Evolutionary conservation across 1,140 invertebrate species (phyloP), one percentile per base, ranked within the genome.

Genomic region (Drosophila nannoptera): DNA sequence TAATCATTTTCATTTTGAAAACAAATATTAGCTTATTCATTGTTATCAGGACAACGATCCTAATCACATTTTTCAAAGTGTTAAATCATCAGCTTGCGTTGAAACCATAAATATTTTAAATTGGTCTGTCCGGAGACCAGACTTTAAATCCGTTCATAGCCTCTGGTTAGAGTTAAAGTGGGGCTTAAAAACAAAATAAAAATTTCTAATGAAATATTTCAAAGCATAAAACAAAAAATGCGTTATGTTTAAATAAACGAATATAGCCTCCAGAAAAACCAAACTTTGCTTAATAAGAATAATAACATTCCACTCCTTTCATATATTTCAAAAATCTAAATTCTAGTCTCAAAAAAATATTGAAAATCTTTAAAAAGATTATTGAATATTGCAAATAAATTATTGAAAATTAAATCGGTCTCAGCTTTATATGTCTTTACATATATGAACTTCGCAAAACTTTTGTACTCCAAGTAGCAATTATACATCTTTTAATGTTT

Each of bases 161-260:
- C 40, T 43, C 40, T 43, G 40, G 40, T 43, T 43, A 43, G 40
- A 14, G 14, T n/a, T 43, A 14, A 43, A 43, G 40, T 43, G 40
- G 40, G 40, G 40, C 40, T 43, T 43, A 43, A 43, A 43, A n/a
- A 43, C 40, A 43, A 43, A 43, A 43, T 43, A 43, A 43, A 43
- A 43, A 43, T 14, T 43, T 14, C 40, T 6, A 43, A 43, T 43
- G 40, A 43, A 43, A 43, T 43, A 43, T 43, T 43, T 14, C 40
- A 43, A 43, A 43, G 14, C 40, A 43, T 43, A 43, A 43, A 43
- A 43, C 40, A 43, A 43, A 43, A 9, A 14, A 14, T n/a, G 40
- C 40, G 14, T 43, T 43, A 22, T 22, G 22, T 22, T 22, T 22
- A 22, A 22, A 22, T 22, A 22, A 22, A 22, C 22, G 22, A 22